Conservation (phyloP, 2,797 vertebrate species). For the Molothrus ater region DNA sequence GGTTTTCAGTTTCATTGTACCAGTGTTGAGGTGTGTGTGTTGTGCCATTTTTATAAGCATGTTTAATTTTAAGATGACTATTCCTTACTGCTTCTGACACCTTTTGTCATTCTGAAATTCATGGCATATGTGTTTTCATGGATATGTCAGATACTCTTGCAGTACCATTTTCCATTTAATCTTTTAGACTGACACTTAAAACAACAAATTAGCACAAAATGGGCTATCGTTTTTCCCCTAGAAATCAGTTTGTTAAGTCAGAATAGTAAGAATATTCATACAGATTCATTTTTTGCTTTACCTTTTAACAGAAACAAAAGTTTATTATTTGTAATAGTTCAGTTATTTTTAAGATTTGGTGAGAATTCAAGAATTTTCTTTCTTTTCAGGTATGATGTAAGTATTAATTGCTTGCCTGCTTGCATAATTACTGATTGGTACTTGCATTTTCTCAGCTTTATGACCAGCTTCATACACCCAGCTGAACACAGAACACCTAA, state of each 20-base stretch:
- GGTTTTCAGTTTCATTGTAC: not conserved
- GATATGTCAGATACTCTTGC: not conserved
- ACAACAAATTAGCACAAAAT: not conserved
- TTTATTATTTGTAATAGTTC: not conserved
- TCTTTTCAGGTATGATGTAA: not conserved
- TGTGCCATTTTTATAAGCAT: not conserved
- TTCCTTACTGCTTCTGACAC: not conserved
- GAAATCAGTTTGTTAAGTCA: not conserved
- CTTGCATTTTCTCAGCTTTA: not conserved
- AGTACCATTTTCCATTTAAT: not conserved
- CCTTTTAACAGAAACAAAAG: not conserved
- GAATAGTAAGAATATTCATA: not conserved
- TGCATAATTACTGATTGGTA: not conserved
- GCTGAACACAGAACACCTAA: not conserved
- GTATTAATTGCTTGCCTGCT: not conserved
- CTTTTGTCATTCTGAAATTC: slow-evolving; percentile 12
- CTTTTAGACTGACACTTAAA: not conserved
- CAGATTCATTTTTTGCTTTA: not conserved
- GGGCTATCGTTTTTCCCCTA: not conserved
- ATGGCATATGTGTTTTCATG: not conserved
- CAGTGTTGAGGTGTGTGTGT: not conserved
- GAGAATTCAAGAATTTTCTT: not conserved
- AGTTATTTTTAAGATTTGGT: not conserved
- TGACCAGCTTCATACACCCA: not conserved
- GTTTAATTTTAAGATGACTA: not conserved